Evolutionary conservation across 2,797 vertebrate genomes (phyloP).

Genomic region (Vespertilio murinus): DNA sequence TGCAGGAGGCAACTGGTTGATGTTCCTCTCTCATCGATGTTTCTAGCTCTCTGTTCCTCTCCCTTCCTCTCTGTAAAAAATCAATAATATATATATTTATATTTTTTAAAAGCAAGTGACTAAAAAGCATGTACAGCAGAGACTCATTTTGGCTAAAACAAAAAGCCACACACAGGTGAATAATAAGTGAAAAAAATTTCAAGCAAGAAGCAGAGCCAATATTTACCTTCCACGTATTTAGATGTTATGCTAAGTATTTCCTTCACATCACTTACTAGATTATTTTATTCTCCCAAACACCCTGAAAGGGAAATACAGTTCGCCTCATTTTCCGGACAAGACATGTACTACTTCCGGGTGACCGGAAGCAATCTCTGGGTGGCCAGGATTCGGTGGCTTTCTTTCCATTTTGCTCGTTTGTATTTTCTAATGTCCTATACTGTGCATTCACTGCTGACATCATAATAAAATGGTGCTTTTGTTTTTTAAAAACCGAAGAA

Average conservation of each 20-base stretch:
- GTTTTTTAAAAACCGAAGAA: neutral
- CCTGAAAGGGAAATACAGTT: neutral
- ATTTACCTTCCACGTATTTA: neutral
- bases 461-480: neutral
- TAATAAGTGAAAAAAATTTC: neutral
- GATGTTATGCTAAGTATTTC: neutral
- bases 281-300: constrained; percentile 9
- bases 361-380: neutral
- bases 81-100: no score
- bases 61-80: no score
- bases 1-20: no score
- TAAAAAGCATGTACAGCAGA: neutral
- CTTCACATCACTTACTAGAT: neutral
- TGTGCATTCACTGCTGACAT: neutral
- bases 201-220: neutral
- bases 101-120: neutral
- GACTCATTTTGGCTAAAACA: neutral
- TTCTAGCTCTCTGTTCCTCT: no score
- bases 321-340: neutral
- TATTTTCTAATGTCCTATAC: neutral
- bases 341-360: neutral
- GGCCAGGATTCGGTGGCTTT: neutral
- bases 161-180: neutral
- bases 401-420: neutral
- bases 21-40: no score